Base-by-base conservation (phyloP, 1,140 invertebrate genomes). In the Adelges cooleyi region DNA sequence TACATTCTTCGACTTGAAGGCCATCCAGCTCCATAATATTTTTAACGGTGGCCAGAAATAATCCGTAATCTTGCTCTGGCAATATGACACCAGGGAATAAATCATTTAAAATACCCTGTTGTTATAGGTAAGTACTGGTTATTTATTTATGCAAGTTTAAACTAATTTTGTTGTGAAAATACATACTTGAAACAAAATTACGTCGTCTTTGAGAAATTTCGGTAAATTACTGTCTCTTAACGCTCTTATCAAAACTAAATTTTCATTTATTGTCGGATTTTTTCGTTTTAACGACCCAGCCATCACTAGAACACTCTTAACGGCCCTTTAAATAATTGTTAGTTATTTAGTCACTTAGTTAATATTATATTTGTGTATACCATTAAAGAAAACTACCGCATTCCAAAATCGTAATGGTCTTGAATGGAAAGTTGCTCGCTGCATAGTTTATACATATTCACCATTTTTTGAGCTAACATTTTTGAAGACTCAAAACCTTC, bases 351-450 rank as follows among this genome's bases (percentile, higher is more conserved):
- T n/a, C n/a, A n/a, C n/a, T n/a, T n/a, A n/a, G n/a, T n/a, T n/a
- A n/a, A n/a, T n/a, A n/a, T n/a, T n/a, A n/a, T n/a, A n/a, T n/a
- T n/a, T n/a, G n/a, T n/a, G n/a, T n/a, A 33, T 6, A 33, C 5
- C 5, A 33, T 33, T 33, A 11, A 33, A 33, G 5, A 33, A 33
- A 6, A 48, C 66, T 38, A 40, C 42, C 56, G 80, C 90, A 94
- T 92, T 44, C 91, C 90, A 72, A 92, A 95, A 76, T 95, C 92
- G 70, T 95, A 95, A 72, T 94, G 91, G 74, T 92, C 89, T 74
- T 94, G 91, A 68, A 92, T 89, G 1, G 90, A 94, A 0, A 95
- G 77, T 75, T 94, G 91, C 75, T 95, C 90, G 69, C 87, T 91
- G 68, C 90, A 93, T 4, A 95, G 76, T 71, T 91, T 90, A 73